phyloP scores from a whole-genome alignment of 92 coral and sea anemone species.

The Chrysogorgia sp. region DNA sequence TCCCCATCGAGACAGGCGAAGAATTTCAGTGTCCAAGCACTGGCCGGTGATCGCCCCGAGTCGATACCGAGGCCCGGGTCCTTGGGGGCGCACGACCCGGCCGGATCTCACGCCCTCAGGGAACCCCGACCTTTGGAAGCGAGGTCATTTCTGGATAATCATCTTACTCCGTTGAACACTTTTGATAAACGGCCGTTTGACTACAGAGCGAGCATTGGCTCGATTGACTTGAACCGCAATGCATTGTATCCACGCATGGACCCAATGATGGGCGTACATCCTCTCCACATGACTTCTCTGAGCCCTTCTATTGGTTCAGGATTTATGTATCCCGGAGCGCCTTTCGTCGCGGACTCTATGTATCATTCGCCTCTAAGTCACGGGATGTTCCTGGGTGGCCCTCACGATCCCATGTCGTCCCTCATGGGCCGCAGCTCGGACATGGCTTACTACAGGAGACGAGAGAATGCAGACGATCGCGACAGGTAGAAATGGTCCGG shows the following conservation, averaged over 20 bases:
- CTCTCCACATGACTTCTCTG: conserved; percentile 27
- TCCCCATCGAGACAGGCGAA: conserved; percentile 29
- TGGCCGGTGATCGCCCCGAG: conserved; percentile 29
- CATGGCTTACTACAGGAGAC: conserved; percentile 25
- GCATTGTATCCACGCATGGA: conserved; percentile 24
- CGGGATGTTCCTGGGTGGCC: background rate
- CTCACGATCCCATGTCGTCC: conserved; percentile 25
- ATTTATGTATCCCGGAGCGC: conserved; percentile 16
- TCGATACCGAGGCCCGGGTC: background rate
- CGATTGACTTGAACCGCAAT: conserved; percentile 36
- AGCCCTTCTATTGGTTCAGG: conserved; percentile 11
- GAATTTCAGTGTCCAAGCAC: conserved; percentile 24
- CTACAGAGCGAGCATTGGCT: conserved; percentile 20
- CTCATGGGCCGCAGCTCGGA: conserved; percentile 17
- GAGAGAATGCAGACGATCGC: conserved; percentile 8
- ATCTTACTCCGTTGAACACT: conserved; percentile 16
- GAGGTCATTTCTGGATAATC: conserved; percentile 35
- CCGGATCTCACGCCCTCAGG: conserved; percentile 10
- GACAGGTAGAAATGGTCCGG: background rate
- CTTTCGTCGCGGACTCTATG: conserved; percentile 11
- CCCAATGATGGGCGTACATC: conserved; percentile 31
- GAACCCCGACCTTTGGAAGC: conserved; percentile 16
- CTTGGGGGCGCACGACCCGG: background rate
- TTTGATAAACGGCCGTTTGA: conserved; percentile 25
- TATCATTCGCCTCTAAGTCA: conserved; percentile 7